These are phyloP conservation scores for Anabacerthia variegaticeps DNA, from an alignment of 2,797 vertebrate genomes.

Conservation along the genomic window DNA sequence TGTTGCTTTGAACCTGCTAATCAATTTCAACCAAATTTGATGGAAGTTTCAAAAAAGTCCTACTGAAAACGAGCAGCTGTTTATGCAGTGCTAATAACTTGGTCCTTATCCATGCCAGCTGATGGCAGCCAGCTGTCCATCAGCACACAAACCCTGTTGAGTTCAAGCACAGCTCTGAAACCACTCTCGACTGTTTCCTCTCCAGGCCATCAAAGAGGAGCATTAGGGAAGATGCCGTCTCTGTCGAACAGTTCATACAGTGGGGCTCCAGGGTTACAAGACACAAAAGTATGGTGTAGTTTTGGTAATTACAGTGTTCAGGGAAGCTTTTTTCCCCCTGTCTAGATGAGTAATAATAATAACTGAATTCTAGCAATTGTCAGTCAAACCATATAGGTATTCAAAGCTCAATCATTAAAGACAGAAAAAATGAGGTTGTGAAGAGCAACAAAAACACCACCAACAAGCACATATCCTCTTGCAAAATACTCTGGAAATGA, in stretches of 20 bases:
- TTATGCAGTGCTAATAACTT: neutral
- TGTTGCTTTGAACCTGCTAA: neutral
- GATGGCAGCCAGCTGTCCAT: neutral
- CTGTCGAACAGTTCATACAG: neutral
- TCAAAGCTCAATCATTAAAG: neutral
- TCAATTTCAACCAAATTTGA: neutral
- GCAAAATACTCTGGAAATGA: neutral
- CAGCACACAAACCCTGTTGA: rapidly evolving
- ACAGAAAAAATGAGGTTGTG: neutral
- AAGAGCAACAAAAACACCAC: neutral
- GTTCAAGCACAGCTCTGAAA: neutral
- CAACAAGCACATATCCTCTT: neutral
- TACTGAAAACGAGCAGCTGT: neutral
- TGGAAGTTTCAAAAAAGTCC: neutral
- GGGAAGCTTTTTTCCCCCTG: neutral
- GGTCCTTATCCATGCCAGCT: neutral
- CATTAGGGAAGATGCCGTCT: rapidly evolving
- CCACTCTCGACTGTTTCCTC: neutral
- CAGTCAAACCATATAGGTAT: neutral
- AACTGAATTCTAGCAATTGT: neutral
- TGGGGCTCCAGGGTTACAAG: neutral
- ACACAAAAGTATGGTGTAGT: neutral
- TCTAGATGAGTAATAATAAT: neutral
- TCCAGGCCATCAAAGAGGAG: rapidly evolving
- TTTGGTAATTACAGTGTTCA: neutral